Base-by-base conservation (phyloP, 2,888 invertebrate genomes). In the Epinotia brunnichana region DNA sequence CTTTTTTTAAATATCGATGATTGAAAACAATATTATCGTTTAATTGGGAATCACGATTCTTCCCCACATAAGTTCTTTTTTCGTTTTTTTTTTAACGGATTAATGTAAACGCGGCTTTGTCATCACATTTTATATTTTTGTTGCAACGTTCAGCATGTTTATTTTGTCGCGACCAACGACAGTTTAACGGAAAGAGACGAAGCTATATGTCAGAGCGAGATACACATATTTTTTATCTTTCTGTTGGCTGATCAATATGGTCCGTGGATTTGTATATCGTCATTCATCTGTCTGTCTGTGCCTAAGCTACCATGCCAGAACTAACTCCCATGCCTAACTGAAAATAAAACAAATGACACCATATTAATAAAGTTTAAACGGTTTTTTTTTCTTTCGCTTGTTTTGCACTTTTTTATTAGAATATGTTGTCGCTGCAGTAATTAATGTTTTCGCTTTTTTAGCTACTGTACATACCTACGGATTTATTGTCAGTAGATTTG, bases 251-350 rank as follows among this genome's bases (percentile, higher is more conserved):
- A 11, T 19, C 39, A 7, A 57, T 57, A n/a, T 9, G 9, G 21
- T 21, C 66, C 11, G 15, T 56, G 59, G 73, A 67, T 75, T 68
- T 74, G 64, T 7, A 15, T n/a, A 78, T 77, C 78, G 80, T 80
- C n/a, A 35, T 67, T 59, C 70, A 67, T 80, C 78, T 82, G 79
- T 83, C 84, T 85, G 83, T 76, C 82, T 84, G 85, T 82, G 84
- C 86, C 84, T 78, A 80, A 79, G 83, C 80, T 85, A 80, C 82
- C 81, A 79, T 75, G 81, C 80, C 79, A 77, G 77, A 74, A 82
- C 83, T 83, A 81, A 84, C 81, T 44, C 60, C 74, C 62, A 69
- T 64, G 11, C 19, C 48, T 56, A 59, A 17, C 51, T 53, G 51
- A 61, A 69, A 63, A 13, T 48, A n/a, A 53, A 68, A 69, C 74